Evolutionary conservation across 2,113 vertebrate genomes (phyloP).

Genomic region (Erinaceus europaeus): DNA sequence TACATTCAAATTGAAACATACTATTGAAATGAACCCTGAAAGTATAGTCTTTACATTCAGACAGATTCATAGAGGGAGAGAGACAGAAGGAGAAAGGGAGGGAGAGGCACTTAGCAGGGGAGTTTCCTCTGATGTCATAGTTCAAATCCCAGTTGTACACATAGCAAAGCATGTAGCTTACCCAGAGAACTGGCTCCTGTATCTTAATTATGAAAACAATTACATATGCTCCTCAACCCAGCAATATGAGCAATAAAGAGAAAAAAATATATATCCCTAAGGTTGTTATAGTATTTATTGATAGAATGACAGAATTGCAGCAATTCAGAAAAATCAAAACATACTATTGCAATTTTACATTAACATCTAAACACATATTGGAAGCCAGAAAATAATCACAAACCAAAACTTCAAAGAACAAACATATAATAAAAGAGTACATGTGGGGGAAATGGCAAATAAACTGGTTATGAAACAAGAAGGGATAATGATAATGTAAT

Average conservation of each 20-base stretch:
- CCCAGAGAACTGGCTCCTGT: too few species aligned
- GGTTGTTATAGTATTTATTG: background rate
- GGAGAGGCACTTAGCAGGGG: too few species aligned
- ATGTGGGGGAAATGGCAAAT: background rate
- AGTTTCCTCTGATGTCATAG: too few species aligned
- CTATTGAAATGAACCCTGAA: too few species aligned
- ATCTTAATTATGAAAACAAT: background rate
- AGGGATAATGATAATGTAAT: background rate
- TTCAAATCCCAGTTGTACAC: too few species aligned
- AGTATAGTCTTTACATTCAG: too few species aligned
- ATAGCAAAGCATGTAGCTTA: too few species aligned
- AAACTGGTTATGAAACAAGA: constrained; percentile 32
- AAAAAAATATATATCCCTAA: background rate
- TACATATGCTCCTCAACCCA: background rate
- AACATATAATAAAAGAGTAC: background rate
- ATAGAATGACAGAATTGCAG: background rate
- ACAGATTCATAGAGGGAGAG: too few species aligned
- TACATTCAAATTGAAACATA: too few species aligned
- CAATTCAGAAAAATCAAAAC: constrained; percentile 24
- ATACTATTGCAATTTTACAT: constrained; percentile 18
- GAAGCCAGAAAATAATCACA: background rate
- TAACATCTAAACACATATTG: background rate
- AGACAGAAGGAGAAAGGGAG: too few species aligned
- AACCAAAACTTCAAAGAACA: background rate
- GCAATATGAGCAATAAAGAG: background rate